These are phyloP conservation scores for Thalpophila matura DNA, from an alignment of 2,888 invertebrate species.

Conservation along the genomic window DNA sequence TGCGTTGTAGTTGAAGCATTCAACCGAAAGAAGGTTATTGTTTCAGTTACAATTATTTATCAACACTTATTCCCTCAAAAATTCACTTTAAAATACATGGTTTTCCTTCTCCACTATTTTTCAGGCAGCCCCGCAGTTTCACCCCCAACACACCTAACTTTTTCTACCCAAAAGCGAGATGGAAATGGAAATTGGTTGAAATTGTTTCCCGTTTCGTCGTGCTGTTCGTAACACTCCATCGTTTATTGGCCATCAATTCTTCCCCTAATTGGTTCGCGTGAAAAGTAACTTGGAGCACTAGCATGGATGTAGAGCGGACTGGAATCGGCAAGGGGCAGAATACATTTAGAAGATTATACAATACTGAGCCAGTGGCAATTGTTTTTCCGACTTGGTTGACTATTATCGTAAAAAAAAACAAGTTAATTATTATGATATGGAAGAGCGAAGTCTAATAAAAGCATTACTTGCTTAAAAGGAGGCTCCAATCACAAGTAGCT, in stretches of 20 bases:
- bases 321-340: conserved; percentile 40
- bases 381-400: no score
- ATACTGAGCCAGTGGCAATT: no score
- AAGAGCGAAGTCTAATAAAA: no score
- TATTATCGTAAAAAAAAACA: no score
- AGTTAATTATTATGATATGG: no score
- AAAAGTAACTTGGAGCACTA: conserved; percentile 67
- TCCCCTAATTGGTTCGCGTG: conserved; percentile 81
- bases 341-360: no score
- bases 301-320: conserved; percentile 33
- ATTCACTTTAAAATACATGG: conserved; percentile 12
- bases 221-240: conserved; percentile 63
- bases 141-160: conserved; percentile 52
- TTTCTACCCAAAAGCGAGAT: conserved; percentile 58
- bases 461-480: no score
- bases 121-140: conserved; percentile 12
- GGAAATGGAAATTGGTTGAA: conserved; percentile 67
- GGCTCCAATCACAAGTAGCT: no score
- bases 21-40: background rate
- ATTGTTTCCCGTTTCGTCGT: conserved; percentile 71
- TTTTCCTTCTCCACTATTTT: conserved; percentile 8
- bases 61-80: conserved; percentile 3
- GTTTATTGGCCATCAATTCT: conserved; percentile 80
- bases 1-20: no score
- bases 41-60: background rate